Evolutionary conservation across 2,888 invertebrate species (phyloP), one percentile per base, ranked within the genome.

Genomic region (Prosapia bicincta): DNA sequence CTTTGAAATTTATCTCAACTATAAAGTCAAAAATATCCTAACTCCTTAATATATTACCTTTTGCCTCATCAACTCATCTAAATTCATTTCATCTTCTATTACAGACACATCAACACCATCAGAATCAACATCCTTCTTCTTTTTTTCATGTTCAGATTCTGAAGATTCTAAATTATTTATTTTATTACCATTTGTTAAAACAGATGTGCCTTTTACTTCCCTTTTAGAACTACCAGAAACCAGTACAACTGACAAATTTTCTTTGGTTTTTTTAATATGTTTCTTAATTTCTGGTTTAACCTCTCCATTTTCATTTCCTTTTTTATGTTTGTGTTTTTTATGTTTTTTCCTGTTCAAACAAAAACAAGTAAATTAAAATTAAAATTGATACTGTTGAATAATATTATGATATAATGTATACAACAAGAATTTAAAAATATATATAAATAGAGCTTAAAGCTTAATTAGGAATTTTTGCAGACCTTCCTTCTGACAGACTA

Each of bases 21-120:
- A n/a, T n/a, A n/a, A n/a, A n/a, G n/a, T n/a, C n/a, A n/a, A n/a
- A n/a, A n/a, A n/a, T n/a, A n/a, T n/a, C n/a, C n/a, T n/a, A n/a
- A n/a, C n/a, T n/a, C 23, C 24, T 9, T 0, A n/a, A n/a, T n/a
- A n/a, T 74, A 79, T 81, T 82, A 94, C 95, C 85, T 96, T 96
- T 83, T 96, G 95, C 82, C 91, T 92, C 95, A 96, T 96, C 76
- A 96, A 86, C 80, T 96, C 96, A 82, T 96, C 96, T 28, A 96
- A 85, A 83, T 96, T 95, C 81, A 95, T 90, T 81, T 95, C 95
- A 79, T 95, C 95, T 83, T 95, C 95, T 76, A 93, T 92, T 76
- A 93, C 89, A 10, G 89, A 89, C 75, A 94, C 89, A 9, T 89
- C 89, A 76, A 94, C 89, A 77, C 93, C 89, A 79, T 89, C 81